Percentiles rank a stretch among this genome's conserved stretches.
These are phyloP conservation scores for Spilosoma lubricipeda DNA, from an alignment of 2,888 invertebrate genomes.

Conservation along the genomic window DNA sequence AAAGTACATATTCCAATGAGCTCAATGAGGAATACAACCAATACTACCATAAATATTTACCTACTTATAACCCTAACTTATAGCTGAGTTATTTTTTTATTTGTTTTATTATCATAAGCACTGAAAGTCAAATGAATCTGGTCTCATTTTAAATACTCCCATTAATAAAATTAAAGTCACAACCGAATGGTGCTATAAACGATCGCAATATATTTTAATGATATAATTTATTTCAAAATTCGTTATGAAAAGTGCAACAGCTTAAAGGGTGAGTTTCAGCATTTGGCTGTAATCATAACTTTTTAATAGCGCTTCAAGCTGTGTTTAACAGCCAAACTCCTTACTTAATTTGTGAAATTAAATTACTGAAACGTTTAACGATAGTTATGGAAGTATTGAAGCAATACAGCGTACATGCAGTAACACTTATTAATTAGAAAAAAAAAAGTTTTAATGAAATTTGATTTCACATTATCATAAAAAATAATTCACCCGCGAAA, in stretches of 20 bases:
- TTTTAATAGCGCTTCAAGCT: constrained; percentile 29
- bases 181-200: background rate
- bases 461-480: no score
- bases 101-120: no score
- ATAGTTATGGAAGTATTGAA: no score
- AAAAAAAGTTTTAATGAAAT: no score
- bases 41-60: no score
- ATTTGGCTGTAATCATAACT: constrained; percentile 24
- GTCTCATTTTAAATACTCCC: background rate
- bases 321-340: constrained; percentile 19
- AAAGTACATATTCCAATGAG: no score
- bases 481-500: no score
- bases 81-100: no score
- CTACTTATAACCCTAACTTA: no score
- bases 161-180: no score
- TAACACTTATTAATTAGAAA: background rate
- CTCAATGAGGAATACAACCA: no score
- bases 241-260: constrained; percentile 20
- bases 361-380: background rate
- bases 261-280: constrained; percentile 16
- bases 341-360: background rate
- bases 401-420: background rate
- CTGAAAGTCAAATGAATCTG: background rate
- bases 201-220: constrained; percentile 6
- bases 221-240: constrained; percentile 5